Conservation (phyloP, 2,113 vertebrate genomes). For the Peromyscus polionotus region DNA sequence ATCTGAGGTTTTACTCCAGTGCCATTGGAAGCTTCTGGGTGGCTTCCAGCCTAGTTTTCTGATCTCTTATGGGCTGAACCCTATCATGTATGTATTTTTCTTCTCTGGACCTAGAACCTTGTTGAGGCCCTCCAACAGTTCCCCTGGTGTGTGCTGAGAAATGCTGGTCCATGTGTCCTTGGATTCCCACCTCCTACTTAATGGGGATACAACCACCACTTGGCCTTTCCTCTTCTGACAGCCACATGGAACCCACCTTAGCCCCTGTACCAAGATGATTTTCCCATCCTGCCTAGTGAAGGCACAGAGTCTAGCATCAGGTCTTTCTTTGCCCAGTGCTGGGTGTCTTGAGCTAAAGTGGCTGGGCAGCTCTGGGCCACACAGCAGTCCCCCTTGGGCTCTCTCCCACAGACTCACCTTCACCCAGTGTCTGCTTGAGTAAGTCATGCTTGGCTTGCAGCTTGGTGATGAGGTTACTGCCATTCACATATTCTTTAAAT, state of each 20-base stretch:
- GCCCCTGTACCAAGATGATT: background rate
- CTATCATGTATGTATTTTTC: background rate
- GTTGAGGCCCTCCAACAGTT: background rate
- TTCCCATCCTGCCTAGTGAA: background rate
- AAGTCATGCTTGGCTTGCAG: conserved; percentile 99
- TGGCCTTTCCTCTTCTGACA: background rate
- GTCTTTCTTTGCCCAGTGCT: background rate
- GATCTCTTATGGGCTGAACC: background rate
- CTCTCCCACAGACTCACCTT: conserved; percentile 90
- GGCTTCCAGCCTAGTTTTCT: background rate
- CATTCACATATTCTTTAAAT: conserved; percentile 98
- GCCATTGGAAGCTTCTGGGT: background rate
- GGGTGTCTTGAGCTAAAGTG: background rate
- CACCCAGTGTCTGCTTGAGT: conserved; percentile 97
- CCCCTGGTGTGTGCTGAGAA: background rate
- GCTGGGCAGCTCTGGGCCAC: background rate
- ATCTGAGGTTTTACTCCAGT: background rate
- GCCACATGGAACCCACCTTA: background rate
- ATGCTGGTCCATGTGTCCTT: background rate
- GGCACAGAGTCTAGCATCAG: background rate
- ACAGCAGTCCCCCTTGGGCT: background rate
- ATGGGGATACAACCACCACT: background rate
- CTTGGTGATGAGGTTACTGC: conserved; percentile 98
- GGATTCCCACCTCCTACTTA: background rate
- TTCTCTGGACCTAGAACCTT: background rate